phyloP scores from a whole-genome alignment of 1,140 invertebrate genomes.

The Achatina immaculata region DNA sequence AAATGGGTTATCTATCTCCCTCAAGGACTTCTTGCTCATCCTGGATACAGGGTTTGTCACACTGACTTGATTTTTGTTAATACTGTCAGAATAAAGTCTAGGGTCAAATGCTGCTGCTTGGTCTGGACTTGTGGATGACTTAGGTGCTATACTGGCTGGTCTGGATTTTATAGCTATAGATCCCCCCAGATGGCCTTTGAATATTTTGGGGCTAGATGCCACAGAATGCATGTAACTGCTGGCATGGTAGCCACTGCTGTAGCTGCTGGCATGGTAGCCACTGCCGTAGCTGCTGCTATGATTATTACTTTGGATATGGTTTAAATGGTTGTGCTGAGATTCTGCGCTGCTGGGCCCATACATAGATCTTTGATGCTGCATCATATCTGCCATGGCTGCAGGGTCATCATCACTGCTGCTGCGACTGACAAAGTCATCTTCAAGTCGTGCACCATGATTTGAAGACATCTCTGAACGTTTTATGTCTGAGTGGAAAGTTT shows the following conservation, averaged over 20 bases:
- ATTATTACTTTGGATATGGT: neutral
- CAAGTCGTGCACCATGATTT: constrained; percentile 54
- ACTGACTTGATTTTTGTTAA: neutral
- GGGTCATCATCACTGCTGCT: constrained; percentile 53
- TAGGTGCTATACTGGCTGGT: constrained; percentile 13
- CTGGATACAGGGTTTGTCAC: neutral
- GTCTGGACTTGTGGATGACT: constrained; percentile 41
- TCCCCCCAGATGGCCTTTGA: neutral
- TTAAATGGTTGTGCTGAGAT: too few species aligned
- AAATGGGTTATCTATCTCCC: constrained; percentile 40
- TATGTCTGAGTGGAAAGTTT: constrained; percentile 31
- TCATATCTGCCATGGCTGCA: neutral
- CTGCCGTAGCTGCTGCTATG: neutral
- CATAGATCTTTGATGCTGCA: constrained; percentile 25
- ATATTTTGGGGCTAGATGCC: neutral
- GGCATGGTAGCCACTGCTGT: constrained; percentile 27
- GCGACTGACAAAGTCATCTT: constrained; percentile 58
- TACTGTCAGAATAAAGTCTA: constrained; percentile 22
- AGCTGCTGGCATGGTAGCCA: neutral
- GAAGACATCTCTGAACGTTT: constrained; percentile 39
- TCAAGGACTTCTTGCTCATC: constrained; percentile 40
- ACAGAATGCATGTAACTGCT: constrained; percentile 4
- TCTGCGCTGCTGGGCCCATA: neutral
- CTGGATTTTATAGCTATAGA: neutral
- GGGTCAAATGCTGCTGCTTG: constrained; percentile 37